phyloP scores from a whole-genome alignment of 2,888 invertebrate species.

The Seladonia tumulorum region DNA sequence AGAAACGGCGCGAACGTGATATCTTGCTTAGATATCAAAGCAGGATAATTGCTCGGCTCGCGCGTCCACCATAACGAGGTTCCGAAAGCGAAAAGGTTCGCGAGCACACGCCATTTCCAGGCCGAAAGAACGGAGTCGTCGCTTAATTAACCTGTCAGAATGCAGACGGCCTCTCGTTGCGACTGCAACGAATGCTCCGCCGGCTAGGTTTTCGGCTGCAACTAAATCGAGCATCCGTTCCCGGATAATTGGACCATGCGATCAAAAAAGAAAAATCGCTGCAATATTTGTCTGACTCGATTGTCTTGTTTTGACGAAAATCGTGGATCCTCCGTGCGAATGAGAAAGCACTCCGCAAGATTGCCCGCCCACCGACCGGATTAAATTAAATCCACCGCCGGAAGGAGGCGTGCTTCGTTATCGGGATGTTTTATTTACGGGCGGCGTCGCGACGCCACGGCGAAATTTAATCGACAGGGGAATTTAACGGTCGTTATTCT shows the following conservation, averaged over 20 bases:
- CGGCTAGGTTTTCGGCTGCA: not conserved
- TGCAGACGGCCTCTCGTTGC: slow-evolving; percentile 8
- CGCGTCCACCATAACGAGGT: slow-evolving; percentile 24
- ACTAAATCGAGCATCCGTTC: not conserved
- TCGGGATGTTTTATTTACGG: slow-evolving; percentile 43
- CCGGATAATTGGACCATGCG: not conserved
- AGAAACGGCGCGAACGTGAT: not conserved
- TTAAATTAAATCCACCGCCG: slow-evolving; percentile 37
- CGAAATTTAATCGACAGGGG: slow-evolving; percentile 31
- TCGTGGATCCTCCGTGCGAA: not conserved
- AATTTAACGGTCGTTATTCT: not conserved
- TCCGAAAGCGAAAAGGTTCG: slow-evolving; percentile 25
- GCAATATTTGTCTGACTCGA: not conserved
- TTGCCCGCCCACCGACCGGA: slow-evolving; percentile 7
- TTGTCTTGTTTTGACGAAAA: too few species aligned
- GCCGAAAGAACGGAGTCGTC: slow-evolving; percentile 49
- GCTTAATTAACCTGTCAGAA: slow-evolving; percentile 57
- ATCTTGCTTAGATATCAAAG: slow-evolving; percentile 29
- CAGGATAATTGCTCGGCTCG: slow-evolving; percentile 36
- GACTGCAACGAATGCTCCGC: not conserved
- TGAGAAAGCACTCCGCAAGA: slow-evolving; percentile 6
- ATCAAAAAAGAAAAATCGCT: not conserved
- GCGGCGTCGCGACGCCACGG: not conserved
- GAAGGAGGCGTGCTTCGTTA: slow-evolving; percentile 18
- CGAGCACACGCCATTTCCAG: slow-evolving; percentile 44